Base-by-base conservation (phyloP, 2,113 vertebrate species). In the Panthera leo region DNA sequence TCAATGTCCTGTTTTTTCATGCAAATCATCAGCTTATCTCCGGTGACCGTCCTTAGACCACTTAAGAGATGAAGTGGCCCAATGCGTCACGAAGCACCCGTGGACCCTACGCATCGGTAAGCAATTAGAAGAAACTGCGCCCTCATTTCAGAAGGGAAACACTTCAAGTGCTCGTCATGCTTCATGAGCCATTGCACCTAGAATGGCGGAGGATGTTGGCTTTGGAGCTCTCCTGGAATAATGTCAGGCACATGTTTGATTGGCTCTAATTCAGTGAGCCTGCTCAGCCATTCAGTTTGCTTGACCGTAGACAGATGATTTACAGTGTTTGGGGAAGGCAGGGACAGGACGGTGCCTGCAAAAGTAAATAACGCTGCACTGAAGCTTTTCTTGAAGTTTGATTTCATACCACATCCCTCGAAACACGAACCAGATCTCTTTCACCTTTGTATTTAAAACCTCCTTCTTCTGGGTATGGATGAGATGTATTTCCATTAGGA, bases 371-470 rank as follows among this genome's bases (percentile, higher is more conserved):
- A 12, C 3, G 4, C 19, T 36, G 14, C 63, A 75, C 1, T 8
- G 29, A 82, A 95, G 39, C 53, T 73, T 91, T 78, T 6, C 55
- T 29, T 85, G 80, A 96, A 94, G 25, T 94, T 91, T 42, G 53
- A 53, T 67, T 89, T 87, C 89, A 7, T 61, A 42, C n/a, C 51
- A 18, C 7, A 48, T 76, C n/a, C 5, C 21, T 31, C 18, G 27
- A 39, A 78, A 76, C 48, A 61, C 25, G 34, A 63, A 82, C 7
- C 29, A 14, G 31, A 73, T 25, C n/a, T 45, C 42, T 68, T 27
- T 78, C 70, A 29, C 29, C 25, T 12, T 48, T 71, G 15, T 76
- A 27, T 29, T 84, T 71, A 39, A 29, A 85, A 14, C 7, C 2
- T 73, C 36, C n/a, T 94, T 73, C 84, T 85, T 39, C 63, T 63